Evolutionary conservation across 2,888 invertebrate species (phyloP).

Genomic region (Boloria euphrosyne): DNA sequence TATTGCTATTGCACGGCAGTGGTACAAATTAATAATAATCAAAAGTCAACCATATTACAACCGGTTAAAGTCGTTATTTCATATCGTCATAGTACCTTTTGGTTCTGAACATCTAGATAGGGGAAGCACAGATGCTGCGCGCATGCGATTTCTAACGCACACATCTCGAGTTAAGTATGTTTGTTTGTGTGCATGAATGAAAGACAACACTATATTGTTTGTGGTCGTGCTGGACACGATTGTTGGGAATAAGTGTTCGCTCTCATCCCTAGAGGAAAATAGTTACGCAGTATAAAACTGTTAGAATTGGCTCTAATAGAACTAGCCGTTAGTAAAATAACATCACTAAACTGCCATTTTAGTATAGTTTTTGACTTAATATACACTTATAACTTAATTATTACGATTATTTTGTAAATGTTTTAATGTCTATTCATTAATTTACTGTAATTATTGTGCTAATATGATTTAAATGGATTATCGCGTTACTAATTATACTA

Average conservation of each 20-base stretch:
- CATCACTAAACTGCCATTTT: background rate
- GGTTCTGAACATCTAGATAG: conserved; percentile 51
- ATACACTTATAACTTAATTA: too few species aligned
- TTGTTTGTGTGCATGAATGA: conserved; percentile 50
- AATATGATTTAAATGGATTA: too few species aligned
- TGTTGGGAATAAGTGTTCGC: conserved; percentile 64
- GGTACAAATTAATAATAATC: conserved; percentile 40
- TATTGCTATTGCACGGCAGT: conserved; percentile 66
- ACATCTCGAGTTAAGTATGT: conserved; percentile 41
- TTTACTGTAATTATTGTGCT: too few species aligned
- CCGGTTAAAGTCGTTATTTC: conserved; percentile 34
- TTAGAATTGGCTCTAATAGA: conserved; percentile 34
- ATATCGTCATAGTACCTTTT: conserved; percentile 43
- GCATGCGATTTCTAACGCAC: conserved; percentile 70
- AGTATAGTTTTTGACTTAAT: background rate
- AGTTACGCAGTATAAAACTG: conserved; percentile 39
- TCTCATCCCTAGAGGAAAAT: conserved; percentile 44
- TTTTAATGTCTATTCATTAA: too few species aligned
- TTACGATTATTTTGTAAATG: too few species aligned
- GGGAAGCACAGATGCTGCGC: conserved; percentile 78
- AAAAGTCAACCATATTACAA: conserved; percentile 40
- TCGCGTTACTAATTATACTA: too few species aligned
- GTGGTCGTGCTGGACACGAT: conserved; percentile 65
- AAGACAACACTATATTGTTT: conserved; percentile 62
- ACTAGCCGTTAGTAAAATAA: conserved; percentile 20